Evolutionary conservation across 2,113 vertebrate species (phyloP), one percentile per base, ranked within the genome.

Genomic region (Ptychochromis oligacanthus): DNA sequence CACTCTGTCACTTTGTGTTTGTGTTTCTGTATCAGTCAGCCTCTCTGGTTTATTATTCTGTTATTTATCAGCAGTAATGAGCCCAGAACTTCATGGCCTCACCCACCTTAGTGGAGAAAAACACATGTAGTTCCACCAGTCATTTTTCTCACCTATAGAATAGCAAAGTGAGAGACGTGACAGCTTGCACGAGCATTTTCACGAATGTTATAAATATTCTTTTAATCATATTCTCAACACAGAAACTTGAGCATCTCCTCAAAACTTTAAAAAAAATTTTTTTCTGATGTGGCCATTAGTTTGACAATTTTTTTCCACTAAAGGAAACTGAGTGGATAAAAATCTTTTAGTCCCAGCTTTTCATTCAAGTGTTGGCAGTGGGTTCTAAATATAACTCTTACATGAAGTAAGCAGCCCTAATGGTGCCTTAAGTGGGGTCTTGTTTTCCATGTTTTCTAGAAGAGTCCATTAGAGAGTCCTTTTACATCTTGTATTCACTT

Each of bases 11-110:
- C 79, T 0, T 20, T 61, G 79, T 91, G 26, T 93, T 91, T 92
- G 90, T 85, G 86, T 90, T 90, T 75, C 84, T 85, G 81, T 74
- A 86, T 86, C 1, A 2, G 12, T 74, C 74, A 7, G 75, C 22
- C 81, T 58, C 59, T 75, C 85, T 13, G 58, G 5, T 92, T 93
- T 92, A 92, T 93, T 90, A 88, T 86, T 88, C 81, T 85, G 87
- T 87, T 90, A 91, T 89, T 91, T 88, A 93, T 93, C 89, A 89
- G 80, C 70, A 57, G 86, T 82, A 88, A 92, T 79, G 84, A 88
- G 87, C 87, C 78, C 82, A 78, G 60, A 64, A 26, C 85, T 59
- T 31, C 84, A 65, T 20, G 10, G 85, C 87, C 91, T 88, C 85
- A 1, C 85, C 78, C 78, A 14, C 80, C 54, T 34, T 28, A 84